Conservation (phyloP, 2,797 vertebrate genomes). For the Xenentodon cancila region DNA sequence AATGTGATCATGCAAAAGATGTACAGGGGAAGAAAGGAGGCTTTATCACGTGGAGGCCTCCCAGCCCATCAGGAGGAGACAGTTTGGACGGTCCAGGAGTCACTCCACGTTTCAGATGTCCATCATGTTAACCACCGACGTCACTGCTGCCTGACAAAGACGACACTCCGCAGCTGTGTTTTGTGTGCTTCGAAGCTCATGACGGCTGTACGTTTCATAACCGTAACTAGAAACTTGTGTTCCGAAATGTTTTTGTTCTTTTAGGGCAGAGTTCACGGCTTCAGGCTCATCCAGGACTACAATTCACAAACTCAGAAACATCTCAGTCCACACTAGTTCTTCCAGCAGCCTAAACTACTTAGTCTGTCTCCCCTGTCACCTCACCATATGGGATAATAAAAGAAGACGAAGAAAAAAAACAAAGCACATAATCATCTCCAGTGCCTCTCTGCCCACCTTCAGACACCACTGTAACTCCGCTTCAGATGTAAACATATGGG, state of each 20-base stretch:
- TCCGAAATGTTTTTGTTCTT: constrained; percentile 9
- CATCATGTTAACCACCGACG: constrained; percentile 29
- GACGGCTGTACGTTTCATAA: constrained; percentile 39
- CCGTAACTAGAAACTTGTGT: constrained; percentile 2
- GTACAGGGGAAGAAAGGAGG: constrained; percentile 54
- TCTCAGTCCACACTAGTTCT: constrained; percentile 56
- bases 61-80: constrained; percentile 47
- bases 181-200: too few species aligned
- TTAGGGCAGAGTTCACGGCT: constrained; percentile 35
- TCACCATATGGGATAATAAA: constrained; percentile 52
- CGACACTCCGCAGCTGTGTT: too few species aligned
- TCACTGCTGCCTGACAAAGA: constrained; percentile 36
- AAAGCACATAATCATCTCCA: constrained; percentile 82
- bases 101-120: background rate
- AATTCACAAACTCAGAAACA: constrained; percentile 16
- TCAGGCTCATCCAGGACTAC: constrained; percentile 36
- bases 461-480: constrained; percentile 80
- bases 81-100: constrained; percentile 39
- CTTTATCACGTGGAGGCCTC: background rate
- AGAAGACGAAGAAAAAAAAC: constrained; percentile 16
- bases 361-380: constrained; percentile 18
- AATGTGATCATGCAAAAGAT: constrained; percentile 73
- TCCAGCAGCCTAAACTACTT: constrained; percentile 57
- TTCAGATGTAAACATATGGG: constrained; percentile 84
- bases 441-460: constrained; percentile 79